These are phyloP conservation scores for Parnassius mnemosyne DNA, from an alignment of 2,888 invertebrate species.

Conservation along the genomic window DNA sequence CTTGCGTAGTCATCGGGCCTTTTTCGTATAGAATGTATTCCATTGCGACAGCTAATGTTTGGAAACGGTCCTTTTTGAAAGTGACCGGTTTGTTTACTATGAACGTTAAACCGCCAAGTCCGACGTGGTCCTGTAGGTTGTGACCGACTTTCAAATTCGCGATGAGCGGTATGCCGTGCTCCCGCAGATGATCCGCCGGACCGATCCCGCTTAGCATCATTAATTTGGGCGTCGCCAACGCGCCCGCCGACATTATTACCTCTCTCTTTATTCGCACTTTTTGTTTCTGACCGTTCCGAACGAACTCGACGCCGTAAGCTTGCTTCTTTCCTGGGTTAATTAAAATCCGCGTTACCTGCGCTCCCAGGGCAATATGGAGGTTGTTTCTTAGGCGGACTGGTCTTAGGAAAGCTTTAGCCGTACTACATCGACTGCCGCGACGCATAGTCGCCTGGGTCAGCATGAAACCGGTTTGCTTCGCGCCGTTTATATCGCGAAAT, in stretches of 20 bases:
- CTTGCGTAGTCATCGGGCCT: conserved; percentile 91
- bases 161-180: conserved; percentile 86
- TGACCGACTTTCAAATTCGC: conserved; percentile 89
- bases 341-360: conserved; percentile 87
- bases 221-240: conserved; percentile 93
- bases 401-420: conserved; percentile 92
- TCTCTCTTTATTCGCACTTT: conserved; percentile 88
- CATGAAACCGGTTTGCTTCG: conserved; percentile 92
- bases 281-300: conserved; percentile 83
- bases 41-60: conserved; percentile 87
- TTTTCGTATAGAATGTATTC: conserved; percentile 90
- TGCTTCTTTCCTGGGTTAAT: conserved; percentile 85
- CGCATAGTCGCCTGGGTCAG: conserved; percentile 91
- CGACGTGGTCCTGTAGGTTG: conserved; percentile 94
- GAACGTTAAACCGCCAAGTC: conserved; percentile 91
- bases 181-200: conserved; percentile 86
- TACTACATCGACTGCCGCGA: conserved; percentile 91
- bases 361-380: conserved; percentile 88
- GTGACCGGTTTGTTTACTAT: conserved; percentile 89
- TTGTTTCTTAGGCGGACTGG: conserved; percentile 89
- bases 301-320: conserved; percentile 88
- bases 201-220: conserved; percentile 95
- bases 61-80: conserved; percentile 88
- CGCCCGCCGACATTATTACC: conserved; percentile 92
- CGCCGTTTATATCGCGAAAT: conserved; percentile 90